Evolutionary conservation across 2,113 vertebrate genomes (phyloP).

Genomic region (Hyaena hyaena): DNA sequence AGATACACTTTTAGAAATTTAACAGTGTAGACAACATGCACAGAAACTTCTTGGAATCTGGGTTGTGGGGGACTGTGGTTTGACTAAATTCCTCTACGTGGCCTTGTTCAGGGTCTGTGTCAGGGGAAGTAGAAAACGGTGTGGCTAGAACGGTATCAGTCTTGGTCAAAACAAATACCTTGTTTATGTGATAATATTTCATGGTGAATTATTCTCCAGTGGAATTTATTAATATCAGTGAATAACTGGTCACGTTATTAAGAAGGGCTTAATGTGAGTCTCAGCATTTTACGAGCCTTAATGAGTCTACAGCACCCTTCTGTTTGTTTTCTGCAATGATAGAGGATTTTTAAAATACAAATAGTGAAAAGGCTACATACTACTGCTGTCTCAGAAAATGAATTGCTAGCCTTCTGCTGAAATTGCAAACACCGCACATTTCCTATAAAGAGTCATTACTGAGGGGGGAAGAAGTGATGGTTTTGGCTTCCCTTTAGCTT

Average conservation of each 20-base stretch:
- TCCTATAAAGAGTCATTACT: neutral
- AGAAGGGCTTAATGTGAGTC: neutral
- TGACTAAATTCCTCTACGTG: neutral
- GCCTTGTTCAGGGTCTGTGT: fast-evolving
- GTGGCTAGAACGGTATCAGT: fast-evolving
- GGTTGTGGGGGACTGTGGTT: too few relatives aligned
- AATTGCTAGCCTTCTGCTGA: neutral
- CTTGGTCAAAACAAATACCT: neutral
- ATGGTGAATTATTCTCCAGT: neutral
- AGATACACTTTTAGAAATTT: neutral
- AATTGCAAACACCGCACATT: neutral
- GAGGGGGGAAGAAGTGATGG: too few relatives aligned
- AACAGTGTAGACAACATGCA: neutral
- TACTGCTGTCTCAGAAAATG: neutral
- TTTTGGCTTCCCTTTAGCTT: neutral
- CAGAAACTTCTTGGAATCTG: neutral
- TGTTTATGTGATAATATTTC: neutral
- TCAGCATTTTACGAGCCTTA: neutral
- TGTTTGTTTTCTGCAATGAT: neutral
- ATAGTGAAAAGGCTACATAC: fast-evolving
- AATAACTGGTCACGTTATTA: neutral
- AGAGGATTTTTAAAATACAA: neutral
- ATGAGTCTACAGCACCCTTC: neutral
- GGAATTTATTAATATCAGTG: neutral
- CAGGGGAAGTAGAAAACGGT: neutral